Conservation (phyloP, 1,140 invertebrate species). For the Sinonovacula constricta region DNA sequence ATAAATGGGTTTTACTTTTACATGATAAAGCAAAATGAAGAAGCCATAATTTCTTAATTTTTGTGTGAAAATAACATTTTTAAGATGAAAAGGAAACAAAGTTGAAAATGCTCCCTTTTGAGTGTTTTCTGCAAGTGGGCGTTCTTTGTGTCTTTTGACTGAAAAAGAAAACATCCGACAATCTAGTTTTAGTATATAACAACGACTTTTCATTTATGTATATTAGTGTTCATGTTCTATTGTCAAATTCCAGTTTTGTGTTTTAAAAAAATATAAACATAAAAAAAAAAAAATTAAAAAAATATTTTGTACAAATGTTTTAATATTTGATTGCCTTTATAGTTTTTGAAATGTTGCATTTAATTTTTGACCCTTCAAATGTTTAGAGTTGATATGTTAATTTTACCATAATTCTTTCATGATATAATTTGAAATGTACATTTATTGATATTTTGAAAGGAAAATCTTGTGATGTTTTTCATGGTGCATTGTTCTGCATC, state of each 20-base stretch:
- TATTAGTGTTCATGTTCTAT: conserved; percentile 65
- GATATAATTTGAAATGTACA: conserved; percentile 49
- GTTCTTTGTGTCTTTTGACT: conserved; percentile 55
- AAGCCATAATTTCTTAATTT: too few species aligned
- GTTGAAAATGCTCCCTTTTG: conserved; percentile 75
- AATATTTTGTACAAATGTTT: conserved; percentile 63
- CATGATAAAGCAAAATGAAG: too few species aligned
- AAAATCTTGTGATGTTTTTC: conserved; percentile 40
- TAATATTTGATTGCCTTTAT: conserved; percentile 67
- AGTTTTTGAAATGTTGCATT: conserved; percentile 72
- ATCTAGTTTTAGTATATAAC: conserved; percentile 72
- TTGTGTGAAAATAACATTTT: not conserved
- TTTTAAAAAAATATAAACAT: conserved; percentile 60
- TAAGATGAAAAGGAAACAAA: not conserved
- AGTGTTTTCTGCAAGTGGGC: conserved; percentile 62
- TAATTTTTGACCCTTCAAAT: conserved; percentile 66
- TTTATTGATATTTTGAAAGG: conserved; percentile 51
- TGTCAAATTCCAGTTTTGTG: conserved; percentile 62
- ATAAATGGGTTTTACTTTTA: not conserved
- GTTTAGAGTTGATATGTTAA: conserved; percentile 57
- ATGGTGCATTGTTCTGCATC: conserved; percentile 19
- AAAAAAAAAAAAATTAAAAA: conserved; percentile 58
- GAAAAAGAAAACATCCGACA: conserved; percentile 63
- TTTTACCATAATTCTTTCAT: conserved; percentile 65
- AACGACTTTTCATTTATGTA: conserved; percentile 66